These are phyloP conservation scores for Idaea biselata DNA, from an alignment of 2,888 invertebrate genomes.

Conservation along the genomic window DNA sequence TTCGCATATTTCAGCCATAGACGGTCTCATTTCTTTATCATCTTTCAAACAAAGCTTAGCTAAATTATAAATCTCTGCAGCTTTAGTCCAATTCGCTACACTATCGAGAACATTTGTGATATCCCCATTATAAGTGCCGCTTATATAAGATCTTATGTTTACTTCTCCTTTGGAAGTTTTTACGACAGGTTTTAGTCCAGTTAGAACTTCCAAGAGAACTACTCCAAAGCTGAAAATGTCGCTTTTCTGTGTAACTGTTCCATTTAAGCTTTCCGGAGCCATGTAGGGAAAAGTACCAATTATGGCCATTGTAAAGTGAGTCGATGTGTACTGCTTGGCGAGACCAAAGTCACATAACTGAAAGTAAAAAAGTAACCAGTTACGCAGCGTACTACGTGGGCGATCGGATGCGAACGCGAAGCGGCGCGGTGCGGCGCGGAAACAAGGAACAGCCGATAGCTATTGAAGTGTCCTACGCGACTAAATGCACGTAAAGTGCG, in stretches of 20 bases:
- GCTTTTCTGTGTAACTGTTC: slow-evolving; percentile 86
- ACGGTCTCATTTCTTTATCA: slow-evolving; percentile 78
- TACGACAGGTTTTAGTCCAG: slow-evolving; percentile 84
- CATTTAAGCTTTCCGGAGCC: slow-evolving; percentile 87
- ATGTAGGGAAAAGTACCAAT: slow-evolving; percentile 87
- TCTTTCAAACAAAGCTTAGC: slow-evolving; percentile 79
- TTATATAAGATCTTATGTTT: slow-evolving; percentile 70
- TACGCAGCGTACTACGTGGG: no score
- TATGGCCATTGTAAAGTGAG: slow-evolving; percentile 74
- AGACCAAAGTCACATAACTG: slow-evolving; percentile 89
- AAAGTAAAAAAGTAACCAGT: slow-evolving; percentile 36
- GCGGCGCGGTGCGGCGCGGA: no score
- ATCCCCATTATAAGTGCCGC: slow-evolving; percentile 74
- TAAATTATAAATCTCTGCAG: slow-evolving; percentile 74
- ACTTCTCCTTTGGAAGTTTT: slow-evolving; percentile 67
- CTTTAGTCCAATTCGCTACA: slow-evolving; percentile 77
- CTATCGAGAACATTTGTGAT: slow-evolving; percentile 80
- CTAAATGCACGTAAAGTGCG: no score
- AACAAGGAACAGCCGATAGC: no score
- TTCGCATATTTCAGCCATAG: slow-evolving; percentile 77
- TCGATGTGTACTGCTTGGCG: slow-evolving; percentile 79
- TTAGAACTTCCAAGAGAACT: slow-evolving; percentile 86
- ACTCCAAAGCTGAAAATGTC: slow-evolving; percentile 90
- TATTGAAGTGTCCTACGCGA: no score
- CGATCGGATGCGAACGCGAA: no score